These are phyloP conservation scores for Ypsolopha scabrella DNA, from an alignment of 2,888 invertebrate species.

Conservation along the genomic window DNA sequence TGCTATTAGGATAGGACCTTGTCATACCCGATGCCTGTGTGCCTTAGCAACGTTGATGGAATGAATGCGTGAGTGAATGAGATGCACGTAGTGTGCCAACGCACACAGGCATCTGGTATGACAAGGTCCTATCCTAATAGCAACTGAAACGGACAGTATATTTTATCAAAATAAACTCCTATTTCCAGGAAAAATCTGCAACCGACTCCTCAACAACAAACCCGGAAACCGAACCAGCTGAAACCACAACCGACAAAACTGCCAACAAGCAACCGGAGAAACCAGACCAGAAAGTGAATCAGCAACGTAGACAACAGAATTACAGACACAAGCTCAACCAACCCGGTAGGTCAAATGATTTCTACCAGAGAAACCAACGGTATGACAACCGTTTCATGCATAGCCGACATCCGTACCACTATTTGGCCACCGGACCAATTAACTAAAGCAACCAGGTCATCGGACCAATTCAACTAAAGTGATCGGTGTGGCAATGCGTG, in stretches of 20 bases:
- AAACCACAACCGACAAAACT: slow-evolving; percentile 4
- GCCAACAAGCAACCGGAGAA: slow-evolving; percentile 34
- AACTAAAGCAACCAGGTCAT: slow-evolving; percentile 27
- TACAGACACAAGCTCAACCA: slow-evolving; percentile 36
- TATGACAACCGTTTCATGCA: slow-evolving; percentile 46
- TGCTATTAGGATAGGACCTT: too few relatives aligned
- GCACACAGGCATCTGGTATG: too few relatives aligned
- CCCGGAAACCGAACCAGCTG: slow-evolving; percentile 10
- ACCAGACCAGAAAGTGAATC: slow-evolving; percentile 26
- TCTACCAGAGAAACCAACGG: slow-evolving; percentile 51
- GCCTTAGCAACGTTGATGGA: too few relatives aligned
- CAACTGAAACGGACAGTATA: too few relatives aligned
- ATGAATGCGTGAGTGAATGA: too few relatives aligned
- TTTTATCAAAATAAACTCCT: too few relatives aligned
- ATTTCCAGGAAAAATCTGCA: slow-evolving; percentile 34
- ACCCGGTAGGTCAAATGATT: slow-evolving; percentile 30
- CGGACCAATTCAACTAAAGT: too few relatives aligned
- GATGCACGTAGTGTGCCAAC: too few relatives aligned
- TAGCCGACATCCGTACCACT: slow-evolving; percentile 47
- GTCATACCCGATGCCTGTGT: too few relatives aligned
- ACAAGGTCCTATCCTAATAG: too few relatives aligned
- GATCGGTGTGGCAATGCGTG: too few relatives aligned
- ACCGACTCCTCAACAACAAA: slow-evolving; percentile 20
- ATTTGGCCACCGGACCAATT: slow-evolving; percentile 60
- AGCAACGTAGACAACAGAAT: slow-evolving; percentile 42